Conservation (phyloP, 37 sponge, comb jelly and placozoan species). For the Axinella damicornis region DNA sequence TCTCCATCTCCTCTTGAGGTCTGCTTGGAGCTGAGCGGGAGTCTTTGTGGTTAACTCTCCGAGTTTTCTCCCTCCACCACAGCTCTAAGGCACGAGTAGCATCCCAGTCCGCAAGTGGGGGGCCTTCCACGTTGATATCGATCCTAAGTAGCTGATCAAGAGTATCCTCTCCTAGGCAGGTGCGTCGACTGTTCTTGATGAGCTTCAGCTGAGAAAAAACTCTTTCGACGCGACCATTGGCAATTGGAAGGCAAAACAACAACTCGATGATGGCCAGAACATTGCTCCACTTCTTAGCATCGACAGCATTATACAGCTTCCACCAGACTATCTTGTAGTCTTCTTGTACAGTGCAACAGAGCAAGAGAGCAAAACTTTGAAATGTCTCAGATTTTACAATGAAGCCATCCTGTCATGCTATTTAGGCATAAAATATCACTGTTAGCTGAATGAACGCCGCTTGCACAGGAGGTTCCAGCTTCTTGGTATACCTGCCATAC, state of each 20-base stretch:
- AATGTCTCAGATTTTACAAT: no score
- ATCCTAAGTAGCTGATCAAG: no score
- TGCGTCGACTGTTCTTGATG: conserved; percentile 49
- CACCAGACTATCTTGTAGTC: conserved; percentile 63
- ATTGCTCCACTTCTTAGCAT: no score
- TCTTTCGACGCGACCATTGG: conserved; percentile 74
- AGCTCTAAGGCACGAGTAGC: conserved; percentile 54
- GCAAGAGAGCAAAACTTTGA: no score
- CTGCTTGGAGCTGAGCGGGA: neutral
- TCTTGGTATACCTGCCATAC: no score
- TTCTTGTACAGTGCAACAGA: no score
- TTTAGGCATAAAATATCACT: no score
- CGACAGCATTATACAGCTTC: conserved; percentile 69
- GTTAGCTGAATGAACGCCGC: no score
- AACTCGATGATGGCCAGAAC: conserved; percentile 58
- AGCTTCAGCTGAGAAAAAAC: conserved; percentile 66
- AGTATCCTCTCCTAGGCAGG: conserved; percentile 65
- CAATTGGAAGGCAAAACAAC: conserved; percentile 58
- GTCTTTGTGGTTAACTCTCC: no score
- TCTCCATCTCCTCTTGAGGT: neutral
- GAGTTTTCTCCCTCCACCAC: conserved; percentile 64
- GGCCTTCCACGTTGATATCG: no score
- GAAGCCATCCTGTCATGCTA: no score
- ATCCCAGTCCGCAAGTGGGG: conserved; percentile 74
- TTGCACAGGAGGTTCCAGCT: no score